Base-by-base conservation (phyloP, 2,797 vertebrate genomes). In the Odontamblyopus lacepedii region DNA sequence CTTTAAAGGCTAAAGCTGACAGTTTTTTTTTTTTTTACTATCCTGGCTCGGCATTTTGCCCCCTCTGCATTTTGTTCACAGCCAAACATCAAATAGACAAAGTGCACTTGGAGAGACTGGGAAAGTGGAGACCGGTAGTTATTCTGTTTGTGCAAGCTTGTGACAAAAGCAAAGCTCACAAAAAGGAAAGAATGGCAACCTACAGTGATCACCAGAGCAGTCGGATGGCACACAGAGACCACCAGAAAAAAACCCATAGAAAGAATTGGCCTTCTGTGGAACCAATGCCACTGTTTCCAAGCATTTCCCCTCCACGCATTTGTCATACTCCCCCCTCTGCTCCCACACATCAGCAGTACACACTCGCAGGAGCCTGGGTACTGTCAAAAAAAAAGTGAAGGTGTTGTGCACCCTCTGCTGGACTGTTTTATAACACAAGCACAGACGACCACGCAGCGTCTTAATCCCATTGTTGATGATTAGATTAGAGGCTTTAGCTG, bases 391-490 rank as follows among this genome's bases (percentile, higher is more conserved):
- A 71, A 15, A 48, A 63, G 72, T 68, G 75, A 74, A n/a, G 66
- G 56, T 59, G 75, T 67, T n/a, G 70, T 82, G 76, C 78, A 0
- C 85, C 86, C 84, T 76, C 91, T 91, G 83, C 82, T 88, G 87
- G 85, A 59, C 68, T 3, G 38, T 5, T 4, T 1, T 0, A 50
- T 6, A 35, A 63, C 53, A 64, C 87, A 79, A 35, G 27, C 73
- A 4, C 67, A 70, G 51, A 56, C 74, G 27, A 19, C 73, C 44
- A 64, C 41, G 73, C 77, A 60, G 55, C 56, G 35, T 81, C 75
- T 61, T 90, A 86, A 87, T 89, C 85, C 73, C 77, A 77, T 85
- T 88, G 83, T 86, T 86, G 68, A 70, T 76, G 79, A 84, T 86
- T 79, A 86, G 85, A 89, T 87, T 83, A 85, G 74, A 48, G 66